Evolutionary conservation across 2,797 vertebrate genomes (phyloP).

Genomic region (Alexandromys oeconomus): DNA sequence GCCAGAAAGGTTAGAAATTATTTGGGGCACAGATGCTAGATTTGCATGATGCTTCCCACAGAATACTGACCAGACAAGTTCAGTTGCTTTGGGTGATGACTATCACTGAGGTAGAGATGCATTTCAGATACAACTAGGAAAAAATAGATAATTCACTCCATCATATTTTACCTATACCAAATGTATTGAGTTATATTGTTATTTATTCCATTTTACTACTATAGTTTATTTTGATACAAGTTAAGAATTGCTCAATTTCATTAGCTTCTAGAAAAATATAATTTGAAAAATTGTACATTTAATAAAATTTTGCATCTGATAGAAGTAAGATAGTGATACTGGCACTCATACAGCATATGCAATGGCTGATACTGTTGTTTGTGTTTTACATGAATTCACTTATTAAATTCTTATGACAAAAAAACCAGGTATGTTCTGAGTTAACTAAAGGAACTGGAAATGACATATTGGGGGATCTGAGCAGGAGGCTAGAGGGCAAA

Average conservation of each 20-base stretch:
- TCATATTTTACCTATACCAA: not conserved
- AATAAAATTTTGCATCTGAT: not conserved
- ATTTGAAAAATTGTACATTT: not conserved
- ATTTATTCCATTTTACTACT: not conserved
- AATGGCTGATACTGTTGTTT: too few relatives aligned
- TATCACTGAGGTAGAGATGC: not conserved
- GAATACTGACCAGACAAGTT: not conserved
- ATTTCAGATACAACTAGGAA: not conserved
- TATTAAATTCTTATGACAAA: not conserved
- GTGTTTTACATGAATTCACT: not conserved
- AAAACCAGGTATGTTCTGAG: not conserved
- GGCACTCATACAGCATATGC: not conserved
- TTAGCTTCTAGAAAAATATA: not conserved
- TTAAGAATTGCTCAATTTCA: not conserved
- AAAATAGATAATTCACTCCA: too few relatives aligned
- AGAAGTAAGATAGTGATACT: not conserved
- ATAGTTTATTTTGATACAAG: not conserved
- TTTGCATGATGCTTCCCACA: not conserved
- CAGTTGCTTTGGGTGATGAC: not conserved
- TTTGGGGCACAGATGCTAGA: not conserved
- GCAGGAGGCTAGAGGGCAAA: constrained; percentile 3
- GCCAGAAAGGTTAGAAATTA: not conserved
- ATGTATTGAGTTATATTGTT: not conserved
- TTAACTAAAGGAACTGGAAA: not conserved
- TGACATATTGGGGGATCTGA: not conserved